Evolutionary conservation across 2,113 vertebrate species (phyloP).

Genomic region (Dipodomys merriami): DNA sequence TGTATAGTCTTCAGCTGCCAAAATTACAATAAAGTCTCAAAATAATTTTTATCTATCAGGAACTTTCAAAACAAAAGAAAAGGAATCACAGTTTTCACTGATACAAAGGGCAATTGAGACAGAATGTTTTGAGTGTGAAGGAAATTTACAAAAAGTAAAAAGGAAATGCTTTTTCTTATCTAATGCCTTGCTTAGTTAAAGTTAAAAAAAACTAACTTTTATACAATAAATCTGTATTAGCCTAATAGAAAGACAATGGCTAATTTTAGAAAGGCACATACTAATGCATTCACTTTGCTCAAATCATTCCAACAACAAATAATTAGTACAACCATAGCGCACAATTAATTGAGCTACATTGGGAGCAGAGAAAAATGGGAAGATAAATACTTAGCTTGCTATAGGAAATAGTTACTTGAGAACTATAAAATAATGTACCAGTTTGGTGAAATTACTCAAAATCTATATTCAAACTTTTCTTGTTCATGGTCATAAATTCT

Average conservation of each 20-base stretch:
- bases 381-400: not conserved
- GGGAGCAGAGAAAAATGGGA: not conserved
- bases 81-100: slow-evolving; percentile 9
- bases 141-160: not conserved
- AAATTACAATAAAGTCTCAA: slow-evolving; percentile 19
- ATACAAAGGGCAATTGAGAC: not conserved
- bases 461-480: not conserved
- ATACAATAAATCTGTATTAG: not conserved
- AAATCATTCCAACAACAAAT: slow-evolving; percentile 27
- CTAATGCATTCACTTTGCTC: not conserved
- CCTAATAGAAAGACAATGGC: not conserved
- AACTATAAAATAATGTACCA: not conserved
- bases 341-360: not conserved
- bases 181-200: not conserved
- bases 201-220: not conserved
- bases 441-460: not conserved
- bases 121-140: slow-evolving; percentile 46
- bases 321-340: not conserved
- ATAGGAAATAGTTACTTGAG: not conserved
- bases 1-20: not conserved
- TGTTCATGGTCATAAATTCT: not conserved
- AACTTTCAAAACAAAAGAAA: slow-evolving; percentile 35
- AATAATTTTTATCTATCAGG: slow-evolving; percentile 32
- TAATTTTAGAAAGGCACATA: not conserved
- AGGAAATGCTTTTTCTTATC: not conserved